phyloP scores from a whole-genome alignment of 2,888 invertebrate species.

The Diarsia mendica region DNA sequence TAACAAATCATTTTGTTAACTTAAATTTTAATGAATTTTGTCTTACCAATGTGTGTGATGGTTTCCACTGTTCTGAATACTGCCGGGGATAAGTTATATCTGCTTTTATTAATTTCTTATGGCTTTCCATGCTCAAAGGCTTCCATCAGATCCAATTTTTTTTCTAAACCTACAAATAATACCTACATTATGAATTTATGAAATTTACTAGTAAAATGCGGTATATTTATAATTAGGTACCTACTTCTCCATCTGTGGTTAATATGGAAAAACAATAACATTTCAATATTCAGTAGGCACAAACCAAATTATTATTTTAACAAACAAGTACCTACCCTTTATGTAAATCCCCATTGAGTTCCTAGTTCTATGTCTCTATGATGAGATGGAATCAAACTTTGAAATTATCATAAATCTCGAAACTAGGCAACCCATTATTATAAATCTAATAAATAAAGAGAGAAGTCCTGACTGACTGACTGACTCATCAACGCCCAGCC shows the following conservation, averaged over 20 bases:
- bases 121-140: not conserved
- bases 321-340: constrained; percentile 1
- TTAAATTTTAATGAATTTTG: not conserved
- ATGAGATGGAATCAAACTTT: not conserved
- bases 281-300: constrained; percentile 14
- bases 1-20: not conserved
- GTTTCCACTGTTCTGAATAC: not conserved
- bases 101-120: not conserved
- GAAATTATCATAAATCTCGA: constrained; percentile 7
- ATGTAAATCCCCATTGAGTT: not conserved
- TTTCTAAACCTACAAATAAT: not conserved
- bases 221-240: not conserved
- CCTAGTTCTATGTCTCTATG: not conserved
- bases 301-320: constrained; percentile 11
- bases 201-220: not conserved
- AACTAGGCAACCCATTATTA: not conserved
- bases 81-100: not conserved
- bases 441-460: too few relatives aligned
- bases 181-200: not conserved
- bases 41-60: not conserved
- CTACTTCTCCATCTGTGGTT: constrained; percentile 14
- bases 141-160: too few relatives aligned
- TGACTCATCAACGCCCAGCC: too few relatives aligned
- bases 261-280: constrained; percentile 17
- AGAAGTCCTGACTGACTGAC: too few relatives aligned